Evolutionary conservation across 1,140 invertebrate genomes (phyloP).

Genomic region (Platorchestia sp.): DNA sequence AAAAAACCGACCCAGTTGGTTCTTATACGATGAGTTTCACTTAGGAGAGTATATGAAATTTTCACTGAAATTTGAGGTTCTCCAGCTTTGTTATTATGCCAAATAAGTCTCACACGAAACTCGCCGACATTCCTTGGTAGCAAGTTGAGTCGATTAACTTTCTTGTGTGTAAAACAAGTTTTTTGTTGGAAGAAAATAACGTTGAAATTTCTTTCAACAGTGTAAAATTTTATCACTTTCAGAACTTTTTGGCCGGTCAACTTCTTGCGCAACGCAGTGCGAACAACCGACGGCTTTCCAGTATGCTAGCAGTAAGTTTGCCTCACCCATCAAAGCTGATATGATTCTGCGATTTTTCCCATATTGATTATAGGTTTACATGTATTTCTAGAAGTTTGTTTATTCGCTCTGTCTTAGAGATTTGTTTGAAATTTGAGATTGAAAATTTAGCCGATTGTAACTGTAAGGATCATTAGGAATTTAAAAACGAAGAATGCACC

Average conservation of each 20-base stretch:
- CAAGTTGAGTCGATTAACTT: background rate
- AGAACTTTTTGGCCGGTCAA: constrained; percentile 12
- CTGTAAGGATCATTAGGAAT: too few species aligned
- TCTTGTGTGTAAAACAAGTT: background rate
- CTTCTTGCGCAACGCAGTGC: background rate
- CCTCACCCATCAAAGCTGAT: background rate
- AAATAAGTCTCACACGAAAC: background rate
- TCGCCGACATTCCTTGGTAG: background rate
- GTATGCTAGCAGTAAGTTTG: background rate
- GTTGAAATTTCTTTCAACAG: background rate
- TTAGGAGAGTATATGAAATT: background rate
- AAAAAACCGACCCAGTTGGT: background rate
- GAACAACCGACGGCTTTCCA: background rate
- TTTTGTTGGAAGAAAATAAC: background rate
- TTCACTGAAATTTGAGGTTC: background rate
- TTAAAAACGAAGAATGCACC: too few species aligned
- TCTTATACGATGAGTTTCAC: background rate
- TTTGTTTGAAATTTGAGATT: too few species aligned
- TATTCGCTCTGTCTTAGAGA: background rate
- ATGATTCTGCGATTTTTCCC: background rate
- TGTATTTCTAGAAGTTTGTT: background rate
- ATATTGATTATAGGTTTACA: background rate
- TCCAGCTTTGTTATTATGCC: background rate
- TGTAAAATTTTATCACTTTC: background rate
- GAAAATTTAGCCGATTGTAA: too few species aligned